Evolutionary conservation across 1,140 invertebrate species (phyloP), one percentile per base, ranked within the genome.

Genomic region (Bombus pyrosoma): DNA sequence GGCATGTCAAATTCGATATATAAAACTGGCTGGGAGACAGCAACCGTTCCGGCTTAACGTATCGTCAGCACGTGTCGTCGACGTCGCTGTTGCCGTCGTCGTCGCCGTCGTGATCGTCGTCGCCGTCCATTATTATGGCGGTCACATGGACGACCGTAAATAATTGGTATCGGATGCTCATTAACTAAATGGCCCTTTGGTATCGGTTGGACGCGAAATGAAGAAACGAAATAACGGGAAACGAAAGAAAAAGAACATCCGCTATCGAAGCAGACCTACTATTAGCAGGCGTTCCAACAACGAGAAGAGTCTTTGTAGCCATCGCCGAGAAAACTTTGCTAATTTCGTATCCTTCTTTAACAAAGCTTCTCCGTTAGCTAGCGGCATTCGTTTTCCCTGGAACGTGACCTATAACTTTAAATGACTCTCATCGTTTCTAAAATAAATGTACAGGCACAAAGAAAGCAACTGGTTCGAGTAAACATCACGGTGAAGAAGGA

Each of bases 1-100:
- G 83, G 95, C 92, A 92, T 95, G 92, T 95, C 94, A 95, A 95
- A 93, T 94, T 94, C 93, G 94, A 94, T 92, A 92, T 92, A 95
- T 95, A 95, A 95, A 95, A 95, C 93, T 95, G 90, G 82, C 89
- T 80, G 86, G 77, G 91, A 93, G 94, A 94, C 94, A 93, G 92
- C 92, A 93, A 94, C 92, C 83, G 75, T 90, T 91, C 90, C 84
- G 83, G 89, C 89, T 90, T 95, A 95, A 95, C 92, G 93, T 95
- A 95, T 95, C 93, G 92, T 87, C 85, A 84, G 94, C 91, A 94
- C 94, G 94, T 95, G 94, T 94, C 91, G 88, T 78, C 89, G 89
- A 89, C 85, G 80, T 90, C 80, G 78, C 37, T 84, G 85, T 80
- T 81, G 87, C 66, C 90, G 86, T 91, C 64, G 85, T 43, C 73